Base-by-base conservation (phyloP, 2,888 invertebrate genomes). In the Busseola fusca region DNA sequence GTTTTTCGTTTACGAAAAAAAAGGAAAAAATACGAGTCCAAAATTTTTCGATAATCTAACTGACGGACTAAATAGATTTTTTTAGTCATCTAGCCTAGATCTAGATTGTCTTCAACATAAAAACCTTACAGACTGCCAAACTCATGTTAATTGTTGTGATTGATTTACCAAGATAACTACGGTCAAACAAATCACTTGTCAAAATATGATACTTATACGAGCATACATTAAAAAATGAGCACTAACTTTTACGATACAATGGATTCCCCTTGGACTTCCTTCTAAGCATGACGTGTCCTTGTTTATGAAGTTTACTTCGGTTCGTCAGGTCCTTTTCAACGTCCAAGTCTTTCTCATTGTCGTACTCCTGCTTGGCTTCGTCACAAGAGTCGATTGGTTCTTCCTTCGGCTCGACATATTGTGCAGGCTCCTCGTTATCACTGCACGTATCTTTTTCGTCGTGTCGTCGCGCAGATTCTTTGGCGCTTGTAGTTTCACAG, bases 391-490 rank as follows among this genome's bases (percentile, higher is more conserved):
- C 94, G 1, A 88, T 75, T 10, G 90, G 86, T 40, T 88, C 90
- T 1, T 88, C 87, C 40, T 88, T 90, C 7, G 80, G 83, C 54
- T 87, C 88, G 0, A 76, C 63, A 54, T 85, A 87, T 30, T 78
- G 82, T 42, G 83, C 83, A 3, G 76, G 70, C 18, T 96, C 96
- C 73, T 97, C 97, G 68, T 96, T 96, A 87, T 97, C 97, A 76
- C 97, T 97, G 84, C 97, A 97, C 1, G 96, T 96, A 87, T 97
- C 97, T 83, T 97, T 97, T 84, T 97, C 97, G 73, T 98, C 97
- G 81, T 97, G 97, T 68, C 96, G 96, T 79, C 97, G 96, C 10
- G 96, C 96, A 0, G 97, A 97, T 85, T 97, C 97, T 87, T 98
- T 97, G 10, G 97, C 96, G 88, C 97, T 97, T 40, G 85, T 85